Base-by-base conservation (phyloP, 2,113 vertebrate species). In the Rutilus rutilus region DNA sequence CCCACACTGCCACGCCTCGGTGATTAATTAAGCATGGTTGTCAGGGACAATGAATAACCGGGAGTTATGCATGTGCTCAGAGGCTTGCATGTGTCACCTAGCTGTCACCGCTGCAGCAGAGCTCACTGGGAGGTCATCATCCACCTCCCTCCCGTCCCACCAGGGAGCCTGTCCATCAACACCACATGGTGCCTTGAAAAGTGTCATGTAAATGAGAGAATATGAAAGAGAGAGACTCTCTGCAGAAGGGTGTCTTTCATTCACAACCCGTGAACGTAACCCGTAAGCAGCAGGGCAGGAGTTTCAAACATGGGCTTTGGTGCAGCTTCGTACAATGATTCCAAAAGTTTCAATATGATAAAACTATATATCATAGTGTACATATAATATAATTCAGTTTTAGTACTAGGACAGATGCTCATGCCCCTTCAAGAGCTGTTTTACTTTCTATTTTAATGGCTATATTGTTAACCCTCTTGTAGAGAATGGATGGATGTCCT, bases 401-500 rank as follows among this genome's bases (percentile, higher is more conserved):
- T 57, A 57, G 6, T 57, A 23, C 19, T 57, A 57, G 19, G 54
- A 8, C 21, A 57, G 19, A 21, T 57, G 19, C 19, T 23, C 54
- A 57, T 57, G 19, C 54, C 11, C 36, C 33, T 75, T 75, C 39
- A 45, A 45, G 19, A 47, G 42, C 19, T 75, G 71, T 47, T 47
- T 45, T 75, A 23, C 45, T 73, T 73, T 0, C 21, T 54, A 54
- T 19, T 54, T 30, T 4, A 74, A 74, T 45, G 39, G 42, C 10
- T 73, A 45, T 23, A 21, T 45, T 7, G 47, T 88, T 47, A 19
- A 33, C 5, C 25, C 60, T 65, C 19, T 89, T 75, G 88, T 50
- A 96, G 95, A 86, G 94, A 95, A 88, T 94, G 93, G 94, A 94
- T 94, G 92, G 92, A 94, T 80, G 92, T 94, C 83, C 90, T 95